Base-by-base conservation (phyloP, 2,888 invertebrate species). In the Meganola albula region DNA sequence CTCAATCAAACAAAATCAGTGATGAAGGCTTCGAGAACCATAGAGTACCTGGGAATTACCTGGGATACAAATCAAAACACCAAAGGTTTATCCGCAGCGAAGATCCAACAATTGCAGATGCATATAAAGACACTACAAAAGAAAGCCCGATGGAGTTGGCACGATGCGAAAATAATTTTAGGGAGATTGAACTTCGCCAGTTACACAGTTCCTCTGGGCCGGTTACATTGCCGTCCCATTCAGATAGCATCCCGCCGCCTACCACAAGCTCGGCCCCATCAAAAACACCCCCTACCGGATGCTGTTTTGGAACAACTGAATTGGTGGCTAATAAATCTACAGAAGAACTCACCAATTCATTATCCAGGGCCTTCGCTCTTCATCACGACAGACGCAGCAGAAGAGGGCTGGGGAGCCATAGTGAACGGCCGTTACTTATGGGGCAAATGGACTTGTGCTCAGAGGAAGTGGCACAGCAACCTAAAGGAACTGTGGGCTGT, bases 21-120 rank as follows among this genome's bases (percentile, higher is more conserved):
- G 1, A 4, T 25, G 9, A 21, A 27, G 5, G 12, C 37, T 3
- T 21, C 30, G 5, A 18, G 9, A 14, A 10, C 25, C n/a, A 31
- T 48, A 26, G 37, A 47, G 11, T 54, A 45, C 25, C 18, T 52
- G 9, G 51, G 50, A 2, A 31, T 54, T 0, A 10, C 27, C 1
- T 54, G 52, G 52, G 24, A 52, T 10, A 42, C 40, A n/a, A 21
- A 4, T 1, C 3, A 5, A 16, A 34, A 35, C 23, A 8, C 11
- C 11, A 46, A 30, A 10, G 13, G 16, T 5, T 20, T 49, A 1
- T 40, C 49, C 2, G 1, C 20, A 5, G 11, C 30, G 5, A 46
- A 45, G 10, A 11, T 44, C 22, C 10, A n/a, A 2, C 25, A 29
- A n/a, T 9, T 41, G 2, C 1, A 1, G 3, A 9, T 2, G 27